These are phyloP conservation scores for Dallia pectoralis DNA, from an alignment of 2,797 vertebrate species.

Conservation along the genomic window DNA sequence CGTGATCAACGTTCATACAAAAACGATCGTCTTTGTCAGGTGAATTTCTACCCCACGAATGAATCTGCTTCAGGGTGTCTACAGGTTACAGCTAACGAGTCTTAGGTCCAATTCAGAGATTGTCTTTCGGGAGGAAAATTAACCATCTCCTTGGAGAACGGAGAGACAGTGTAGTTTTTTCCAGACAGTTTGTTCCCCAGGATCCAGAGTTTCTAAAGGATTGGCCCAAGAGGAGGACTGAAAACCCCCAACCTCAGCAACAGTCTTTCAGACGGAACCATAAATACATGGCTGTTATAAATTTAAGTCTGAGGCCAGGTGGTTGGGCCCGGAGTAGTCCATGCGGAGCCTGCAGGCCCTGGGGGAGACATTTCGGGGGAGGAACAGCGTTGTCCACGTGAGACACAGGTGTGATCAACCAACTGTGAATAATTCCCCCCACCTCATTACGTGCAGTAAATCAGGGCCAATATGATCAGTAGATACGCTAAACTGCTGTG, in stretches of 20 bases:
- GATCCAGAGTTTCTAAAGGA: not conserved
- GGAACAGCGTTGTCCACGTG: constrained; percentile 45
- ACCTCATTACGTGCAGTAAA: constrained; percentile 44
- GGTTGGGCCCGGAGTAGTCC: constrained; percentile 41
- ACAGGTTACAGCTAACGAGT: no score
- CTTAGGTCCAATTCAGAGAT: no score
- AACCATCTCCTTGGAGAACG: no score
- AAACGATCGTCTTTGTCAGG: no score
- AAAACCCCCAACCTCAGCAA: not conserved
- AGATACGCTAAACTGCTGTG: not conserved
- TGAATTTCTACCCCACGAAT: no score
- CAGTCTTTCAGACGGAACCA: constrained; percentile 31
- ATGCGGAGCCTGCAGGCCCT: constrained; percentile 31
- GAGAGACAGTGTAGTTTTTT: no score
- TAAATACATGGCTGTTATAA: constrained; percentile 39
- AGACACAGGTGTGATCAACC: constrained; percentile 65
- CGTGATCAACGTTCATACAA: no score
- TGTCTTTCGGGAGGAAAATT: no score
- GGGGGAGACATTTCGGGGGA: constrained; percentile 44
- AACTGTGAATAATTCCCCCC: constrained; percentile 48
- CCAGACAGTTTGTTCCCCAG: not conserved
- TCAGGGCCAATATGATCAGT: constrained; percentile 21
- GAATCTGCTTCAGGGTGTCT: no score
- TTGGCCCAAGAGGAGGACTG: not conserved
- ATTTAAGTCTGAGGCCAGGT: constrained; percentile 32